phyloP scores from a whole-genome alignment of 2,113 vertebrate genomes.

The Microcebus jonahi region DNA sequence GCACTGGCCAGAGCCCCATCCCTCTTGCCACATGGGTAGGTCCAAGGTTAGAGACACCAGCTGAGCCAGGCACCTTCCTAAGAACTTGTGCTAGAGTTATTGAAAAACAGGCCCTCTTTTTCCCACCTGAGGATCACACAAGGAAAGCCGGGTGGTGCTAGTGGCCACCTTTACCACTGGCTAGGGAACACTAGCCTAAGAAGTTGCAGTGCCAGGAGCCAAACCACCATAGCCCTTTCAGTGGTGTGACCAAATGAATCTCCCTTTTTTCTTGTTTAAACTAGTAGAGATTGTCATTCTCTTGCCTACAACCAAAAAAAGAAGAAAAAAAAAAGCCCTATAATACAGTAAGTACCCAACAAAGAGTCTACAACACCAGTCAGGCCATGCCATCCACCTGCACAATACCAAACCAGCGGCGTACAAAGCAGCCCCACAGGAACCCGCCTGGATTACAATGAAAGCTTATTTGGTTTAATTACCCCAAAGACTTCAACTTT shows the following conservation, averaged over 20 bases:
- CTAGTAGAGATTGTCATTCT: not conserved
- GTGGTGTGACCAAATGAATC: not conserved
- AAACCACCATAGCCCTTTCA: not conserved
- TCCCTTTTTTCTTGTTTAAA: not conserved
- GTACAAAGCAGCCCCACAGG: not conserved
- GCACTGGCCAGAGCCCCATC: not conserved
- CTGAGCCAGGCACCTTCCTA: not conserved
- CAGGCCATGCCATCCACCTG: not conserved
- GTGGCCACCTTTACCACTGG: not conserved
- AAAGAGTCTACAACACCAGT: not conserved
- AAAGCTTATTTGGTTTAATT: not conserved
- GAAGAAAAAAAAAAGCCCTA: too few species aligned
- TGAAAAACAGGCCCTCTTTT: not conserved
- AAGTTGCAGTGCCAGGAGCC: not conserved
- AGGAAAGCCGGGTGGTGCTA: not conserved
- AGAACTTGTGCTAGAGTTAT: not conserved
- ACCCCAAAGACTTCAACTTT: not conserved
- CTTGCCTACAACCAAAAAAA: not conserved
- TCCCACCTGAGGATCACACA: not conserved
- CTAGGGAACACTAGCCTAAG: not conserved
- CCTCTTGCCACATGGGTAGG: not conserved
- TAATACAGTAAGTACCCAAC: not conserved
- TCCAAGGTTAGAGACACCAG: not conserved
- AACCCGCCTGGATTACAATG: not conserved
- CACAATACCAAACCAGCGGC: not conserved